Evolutionary conservation across 1,140 invertebrate species (phyloP).

Genomic region (Penaeus japonicus): DNA sequence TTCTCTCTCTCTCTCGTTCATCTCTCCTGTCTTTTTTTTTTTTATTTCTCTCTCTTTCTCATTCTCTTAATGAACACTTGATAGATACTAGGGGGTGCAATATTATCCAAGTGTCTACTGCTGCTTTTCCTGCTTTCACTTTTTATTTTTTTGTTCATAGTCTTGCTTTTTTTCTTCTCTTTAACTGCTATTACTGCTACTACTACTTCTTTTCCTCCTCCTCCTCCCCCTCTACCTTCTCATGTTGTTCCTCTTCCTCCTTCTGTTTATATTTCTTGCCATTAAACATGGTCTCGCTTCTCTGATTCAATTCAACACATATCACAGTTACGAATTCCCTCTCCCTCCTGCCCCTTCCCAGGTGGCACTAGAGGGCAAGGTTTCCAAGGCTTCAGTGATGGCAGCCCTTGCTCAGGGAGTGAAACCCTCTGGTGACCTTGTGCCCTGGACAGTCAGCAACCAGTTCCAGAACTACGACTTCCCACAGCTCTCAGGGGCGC

Average conservation of each 20-base stretch:
- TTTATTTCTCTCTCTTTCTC: neutral
- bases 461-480: conserved; percentile 96
- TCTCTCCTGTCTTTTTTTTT: neutral
- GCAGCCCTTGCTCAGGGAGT: conserved; percentile 84
- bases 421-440: conserved; percentile 93
- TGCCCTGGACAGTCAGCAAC: conserved; percentile 97
- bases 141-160: too few relatives aligned
- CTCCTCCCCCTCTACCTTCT: too few relatives aligned
- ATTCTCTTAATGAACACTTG: neutral
- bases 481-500: conserved; percentile 85
- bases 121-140: too few relatives aligned
- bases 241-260: neutral
- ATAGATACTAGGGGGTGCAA: neutral
- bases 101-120: too few relatives aligned
- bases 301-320: neutral
- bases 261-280: neutral
- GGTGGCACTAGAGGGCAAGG: conserved; percentile 94
- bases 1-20: neutral
- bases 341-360: conserved; percentile 61
- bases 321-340: neutral
- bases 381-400: conserved; percentile 81
- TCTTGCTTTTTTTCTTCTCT: too few relatives aligned
- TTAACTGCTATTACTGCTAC: neutral
- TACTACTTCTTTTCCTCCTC: neutral
- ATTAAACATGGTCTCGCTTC: too few relatives aligned